Conservation (phyloP, 2,888 invertebrate species). For the Spisula solida region DNA sequence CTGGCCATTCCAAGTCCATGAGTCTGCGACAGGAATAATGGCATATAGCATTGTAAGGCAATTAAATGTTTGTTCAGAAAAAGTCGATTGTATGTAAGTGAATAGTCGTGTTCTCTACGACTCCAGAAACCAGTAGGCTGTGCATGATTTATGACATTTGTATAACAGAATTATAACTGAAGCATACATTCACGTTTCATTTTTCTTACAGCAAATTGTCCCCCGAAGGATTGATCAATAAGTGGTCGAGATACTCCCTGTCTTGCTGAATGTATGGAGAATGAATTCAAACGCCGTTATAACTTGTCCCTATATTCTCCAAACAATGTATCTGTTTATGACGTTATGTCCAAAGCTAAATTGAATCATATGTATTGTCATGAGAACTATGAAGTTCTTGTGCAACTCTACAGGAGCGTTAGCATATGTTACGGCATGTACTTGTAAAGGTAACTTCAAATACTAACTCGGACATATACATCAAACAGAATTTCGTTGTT, state of each 20-base stretch:
- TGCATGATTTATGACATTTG: not conserved
- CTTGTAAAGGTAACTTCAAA: too few relatives aligned
- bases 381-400: too few relatives aligned
- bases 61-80: not conserved
- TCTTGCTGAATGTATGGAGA: not conserved
- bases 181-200: not conserved
- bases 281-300: not conserved
- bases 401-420: too few relatives aligned
- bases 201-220: conserved; percentile 6
- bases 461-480: too few relatives aligned
- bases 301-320: not conserved
- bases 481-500: too few relatives aligned
- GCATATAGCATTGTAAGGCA: not conserved
- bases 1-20: not conserved
- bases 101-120: not conserved
- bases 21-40: not conserved
- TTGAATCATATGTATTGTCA: too few relatives aligned
- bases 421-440: too few relatives aligned
- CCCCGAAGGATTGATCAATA: not conserved
- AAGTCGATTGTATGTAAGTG: not conserved
- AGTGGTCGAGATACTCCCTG: not conserved
- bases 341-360: too few relatives aligned
- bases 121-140: not conserved
- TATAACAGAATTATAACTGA: not conserved
- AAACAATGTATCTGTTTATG: not conserved